A percentile compares a stretch with the other conserved stretches of the same genome.
These are phyloP conservation scores for Corvus hawaiiensis DNA, from an alignment of 2,113 vertebrate species.

Conservation along the genomic window DNA sequence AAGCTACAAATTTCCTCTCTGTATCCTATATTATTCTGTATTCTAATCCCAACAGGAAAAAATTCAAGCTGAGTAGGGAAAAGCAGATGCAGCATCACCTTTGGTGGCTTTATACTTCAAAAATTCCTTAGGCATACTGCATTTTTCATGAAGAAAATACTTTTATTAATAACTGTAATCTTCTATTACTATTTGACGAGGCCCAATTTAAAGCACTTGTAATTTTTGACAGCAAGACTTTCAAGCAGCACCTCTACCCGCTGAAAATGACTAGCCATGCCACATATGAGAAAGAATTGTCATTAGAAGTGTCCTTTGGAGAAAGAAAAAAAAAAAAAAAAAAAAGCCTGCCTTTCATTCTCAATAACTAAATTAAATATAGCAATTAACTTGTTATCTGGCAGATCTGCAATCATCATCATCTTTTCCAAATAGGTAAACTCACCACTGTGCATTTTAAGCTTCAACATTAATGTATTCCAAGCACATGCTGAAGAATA, in stretches of 20 bases:
- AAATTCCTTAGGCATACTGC: neutral
- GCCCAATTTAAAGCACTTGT: conserved; percentile 19
- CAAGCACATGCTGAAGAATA: conserved; percentile 17
- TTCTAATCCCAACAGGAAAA: neutral
- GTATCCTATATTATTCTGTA: neutral
- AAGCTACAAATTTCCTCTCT: neutral
- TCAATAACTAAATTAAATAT: conserved; percentile 51
- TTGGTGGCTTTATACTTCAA: neutral
- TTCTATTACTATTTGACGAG: conserved; percentile 41
- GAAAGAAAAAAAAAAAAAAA: neutral
- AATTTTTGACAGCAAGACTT: conserved; percentile 46
- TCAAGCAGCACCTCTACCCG: neutral
- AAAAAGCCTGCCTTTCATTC: neutral
- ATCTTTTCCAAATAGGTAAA: conserved; percentile 45
- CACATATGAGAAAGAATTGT: neutral
- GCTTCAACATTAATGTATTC: conserved; percentile 62
- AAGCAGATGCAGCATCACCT: neutral
- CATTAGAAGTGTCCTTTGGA: neutral
- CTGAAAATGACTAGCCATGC: neutral
- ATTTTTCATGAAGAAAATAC: conserved; percentile 6
- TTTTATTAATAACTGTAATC: conserved; percentile 43
- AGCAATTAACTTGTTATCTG: conserved; percentile 59
- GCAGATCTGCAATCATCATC: conserved; percentile 40
- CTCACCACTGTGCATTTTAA: conserved; percentile 31
- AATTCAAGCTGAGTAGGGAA: neutral